Percentiles rank a stretch among this genome's conserved stretches.
phyloP scores from a whole-genome alignment of 2,888 invertebrate genomes.

The Euspilapteryx auroguttella region DNA sequence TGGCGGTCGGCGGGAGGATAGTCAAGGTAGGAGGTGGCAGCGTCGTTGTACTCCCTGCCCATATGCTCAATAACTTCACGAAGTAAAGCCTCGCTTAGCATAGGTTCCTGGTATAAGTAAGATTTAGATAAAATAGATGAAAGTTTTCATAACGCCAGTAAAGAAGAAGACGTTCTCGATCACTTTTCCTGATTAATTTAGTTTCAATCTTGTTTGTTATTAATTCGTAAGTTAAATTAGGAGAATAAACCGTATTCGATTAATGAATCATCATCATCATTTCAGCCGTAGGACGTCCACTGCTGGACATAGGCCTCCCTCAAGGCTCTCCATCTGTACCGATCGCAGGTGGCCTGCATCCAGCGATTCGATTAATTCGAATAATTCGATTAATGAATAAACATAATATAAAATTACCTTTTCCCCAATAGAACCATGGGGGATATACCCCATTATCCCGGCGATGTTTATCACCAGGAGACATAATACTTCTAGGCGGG shows the following conservation, averaged over 20 bases:
- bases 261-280: no score
- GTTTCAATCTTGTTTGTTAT: no score
- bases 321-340: no score
- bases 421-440: constrained; percentile 60
- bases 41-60: constrained; percentile 72
- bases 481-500: constrained; percentile 28
- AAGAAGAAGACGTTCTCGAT: not conserved
- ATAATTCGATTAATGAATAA: not conserved
- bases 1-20: constrained; percentile 55
- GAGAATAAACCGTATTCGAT: not conserved
- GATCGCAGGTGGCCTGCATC: no score
- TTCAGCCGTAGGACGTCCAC: no score
- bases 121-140: not conserved
- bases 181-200: no score
- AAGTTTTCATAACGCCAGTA: not conserved
- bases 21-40: constrained; percentile 66
- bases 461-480: constrained; percentile 46
- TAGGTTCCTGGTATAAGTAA: constrained; percentile 50
- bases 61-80: constrained; percentile 78
- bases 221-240: no score
- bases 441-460: constrained; percentile 49
- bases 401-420: constrained; percentile 27
- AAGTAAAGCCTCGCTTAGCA: constrained; percentile 71
- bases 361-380: no score
- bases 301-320: no score